A percentile compares a stretch with the other conserved stretches of the same genome.
Conservation (phyloP, 2,888 invertebrate genomes). For the Muschampia plurimacula region DNA sequence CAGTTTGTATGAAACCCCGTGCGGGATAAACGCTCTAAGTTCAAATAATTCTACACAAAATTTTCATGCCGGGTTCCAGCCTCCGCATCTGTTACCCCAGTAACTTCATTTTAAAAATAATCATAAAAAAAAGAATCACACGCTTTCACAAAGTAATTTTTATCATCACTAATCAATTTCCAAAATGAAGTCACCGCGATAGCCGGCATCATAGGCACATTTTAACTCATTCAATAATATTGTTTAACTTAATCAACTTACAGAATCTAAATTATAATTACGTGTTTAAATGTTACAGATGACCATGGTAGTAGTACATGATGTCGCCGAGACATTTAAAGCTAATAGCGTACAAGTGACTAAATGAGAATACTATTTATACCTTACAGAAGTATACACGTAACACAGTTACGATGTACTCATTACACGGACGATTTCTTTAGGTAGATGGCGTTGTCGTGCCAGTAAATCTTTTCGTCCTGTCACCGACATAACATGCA, state of each 20-base stretch:
- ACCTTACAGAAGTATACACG: background rate
- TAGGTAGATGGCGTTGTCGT: background rate
- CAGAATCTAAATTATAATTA: background rate
- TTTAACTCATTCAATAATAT: background rate
- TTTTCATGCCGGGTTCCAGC: background rate
- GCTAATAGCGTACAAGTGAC: no score
- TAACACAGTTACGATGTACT: no score
- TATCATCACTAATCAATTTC: background rate
- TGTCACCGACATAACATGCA: background rate
- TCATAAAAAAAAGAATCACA: background rate
- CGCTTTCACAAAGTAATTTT: background rate
- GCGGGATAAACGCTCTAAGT: no score
- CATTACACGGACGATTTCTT: background rate
- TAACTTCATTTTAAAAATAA: constrained; percentile 1
- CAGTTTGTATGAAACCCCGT: no score
- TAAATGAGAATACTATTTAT: background rate
- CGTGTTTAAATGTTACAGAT: background rate
- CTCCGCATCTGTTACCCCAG: constrained; percentile 1
- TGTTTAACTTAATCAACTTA: background rate
- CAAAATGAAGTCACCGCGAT: background rate
- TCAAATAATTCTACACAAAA: background rate
- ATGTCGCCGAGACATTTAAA: no score
- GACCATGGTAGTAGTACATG: background rate
- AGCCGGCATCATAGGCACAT: background rate
- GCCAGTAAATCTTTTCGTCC: background rate